phyloP scores from a whole-genome alignment of 1,140 invertebrate genomes.

The Stegodyphus mimosarum region DNA sequence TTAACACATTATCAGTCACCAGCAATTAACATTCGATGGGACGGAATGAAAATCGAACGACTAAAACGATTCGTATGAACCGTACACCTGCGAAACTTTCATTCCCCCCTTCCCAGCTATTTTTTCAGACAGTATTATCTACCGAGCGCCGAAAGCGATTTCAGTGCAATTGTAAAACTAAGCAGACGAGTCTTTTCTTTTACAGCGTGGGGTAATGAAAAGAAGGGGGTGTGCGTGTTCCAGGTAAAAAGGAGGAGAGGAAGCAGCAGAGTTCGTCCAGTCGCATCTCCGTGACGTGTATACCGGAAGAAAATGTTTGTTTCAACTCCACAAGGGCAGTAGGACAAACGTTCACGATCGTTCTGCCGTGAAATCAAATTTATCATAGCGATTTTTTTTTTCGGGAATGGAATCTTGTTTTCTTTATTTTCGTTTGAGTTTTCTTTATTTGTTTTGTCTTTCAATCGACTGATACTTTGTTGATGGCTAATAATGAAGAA shows the following conservation, averaged over 20 bases:
- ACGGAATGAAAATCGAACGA: no score
- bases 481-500: no score
- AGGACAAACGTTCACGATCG: conserved; percentile 28
- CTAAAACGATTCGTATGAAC: neutral
- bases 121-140: neutral
- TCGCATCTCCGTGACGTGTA: neutral
- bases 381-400: conserved; percentile 1
- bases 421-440: no score
- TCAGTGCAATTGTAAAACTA: neutral
- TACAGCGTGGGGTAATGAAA: neutral
- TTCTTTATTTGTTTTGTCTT: no score
- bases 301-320: conserved; percentile 11
- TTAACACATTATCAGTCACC: no score
- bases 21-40: no score
- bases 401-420: neutral
- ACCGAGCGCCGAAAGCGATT: neutral
- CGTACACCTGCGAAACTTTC: neutral
- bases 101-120: neutral
- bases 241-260: neutral
- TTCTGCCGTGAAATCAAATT: conserved; percentile 1
- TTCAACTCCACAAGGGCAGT: conserved; percentile 17
- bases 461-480: neutral
- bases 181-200: neutral
- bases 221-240: neutral
- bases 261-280: neutral